Conservation (phyloP, 2,797 vertebrate species). For the Novumbra hubbsi region DNA sequence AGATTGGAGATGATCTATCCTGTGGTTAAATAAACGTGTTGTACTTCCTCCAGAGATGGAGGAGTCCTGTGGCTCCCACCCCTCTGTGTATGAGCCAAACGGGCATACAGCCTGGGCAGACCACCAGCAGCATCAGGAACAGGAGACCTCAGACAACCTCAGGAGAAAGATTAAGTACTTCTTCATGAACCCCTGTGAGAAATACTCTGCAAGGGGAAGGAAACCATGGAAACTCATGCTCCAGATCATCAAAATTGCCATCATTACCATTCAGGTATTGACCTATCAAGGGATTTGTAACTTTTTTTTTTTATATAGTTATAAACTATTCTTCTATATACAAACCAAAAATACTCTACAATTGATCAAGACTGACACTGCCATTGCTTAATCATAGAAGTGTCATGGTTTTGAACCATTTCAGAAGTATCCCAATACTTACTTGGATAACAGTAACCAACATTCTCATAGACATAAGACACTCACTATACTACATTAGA, state of each 20-base stretch:
- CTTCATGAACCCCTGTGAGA: constrained; percentile 98
- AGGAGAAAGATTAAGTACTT: constrained; percentile 90
- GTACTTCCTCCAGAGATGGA: constrained; percentile 58
- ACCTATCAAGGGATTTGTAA: not conserved
- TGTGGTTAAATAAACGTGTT: not conserved
- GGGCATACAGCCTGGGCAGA: constrained; percentile 29
- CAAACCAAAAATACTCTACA: not conserved
- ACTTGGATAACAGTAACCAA: not conserved
- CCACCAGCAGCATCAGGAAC: constrained; percentile 28
- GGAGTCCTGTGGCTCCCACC: constrained; percentile 36
- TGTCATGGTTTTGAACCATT: not conserved
- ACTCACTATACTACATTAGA: not conserved
- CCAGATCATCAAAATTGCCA: constrained; percentile 91
- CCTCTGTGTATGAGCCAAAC: constrained; percentile 28
- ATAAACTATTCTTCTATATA: not conserved
- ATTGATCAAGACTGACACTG: not conserved
- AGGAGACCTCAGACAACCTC: constrained; percentile 74
- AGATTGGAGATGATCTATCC: not conserved
- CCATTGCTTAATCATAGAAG: not conserved
- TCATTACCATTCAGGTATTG: constrained; percentile 89
- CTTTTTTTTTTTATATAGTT: not conserved
- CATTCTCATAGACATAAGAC: not conserved
- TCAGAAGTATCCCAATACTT: not conserved
- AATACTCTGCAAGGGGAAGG: constrained; percentile 88
- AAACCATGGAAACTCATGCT: constrained; percentile 95